Evolutionary conservation across 2,113 vertebrate species (phyloP), one percentile per base, ranked within the genome.

Genomic region (Tor tambroides): DNA sequence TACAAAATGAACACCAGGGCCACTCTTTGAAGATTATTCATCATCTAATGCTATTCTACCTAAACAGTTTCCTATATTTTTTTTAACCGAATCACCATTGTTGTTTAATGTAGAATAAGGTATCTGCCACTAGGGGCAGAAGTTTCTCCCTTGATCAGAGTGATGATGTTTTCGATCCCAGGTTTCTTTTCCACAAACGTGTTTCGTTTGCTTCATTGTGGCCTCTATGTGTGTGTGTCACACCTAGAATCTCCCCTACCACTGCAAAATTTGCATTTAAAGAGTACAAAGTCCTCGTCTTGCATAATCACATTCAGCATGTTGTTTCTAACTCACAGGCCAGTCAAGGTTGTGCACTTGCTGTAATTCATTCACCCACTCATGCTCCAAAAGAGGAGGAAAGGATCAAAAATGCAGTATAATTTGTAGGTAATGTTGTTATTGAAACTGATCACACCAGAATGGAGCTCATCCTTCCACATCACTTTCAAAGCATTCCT

Each of bases 391-490:
- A 82, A 41, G 19, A 65, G 19, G 12, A 69, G 51, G 6, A 30
- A 77, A 17, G 12, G 72, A 63, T 85, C 5, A 82, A 30, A 19
- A 78, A 88, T n/a, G 84, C 28, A 67, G 17, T 49, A 46, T 81
- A 54, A 87, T 85, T 86, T 91, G 23, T 54, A 65, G 61, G 21
- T 75, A 35, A 80, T 65, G 61, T 56, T 90, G 17, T 65, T 72
- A 75, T 65, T 85, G 79, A 84, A 85, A 61, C 28, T n/a, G 43
- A 78, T 72, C 17, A 63, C 17, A 80, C 56, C 43, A 28, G 46
- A 65, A 56, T 35, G 43, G 69, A 84, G 54, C 82, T 82, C 35
- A 59, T 80, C 41, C 87, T 69, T 88, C 74, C 51, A 28, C 59
- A 74, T 75, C 84, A 26, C 63, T 49, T 74, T 87, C 56, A 56